Conservation (phyloP, 2,888 invertebrate species). For the Lysandra bellargus region DNA sequence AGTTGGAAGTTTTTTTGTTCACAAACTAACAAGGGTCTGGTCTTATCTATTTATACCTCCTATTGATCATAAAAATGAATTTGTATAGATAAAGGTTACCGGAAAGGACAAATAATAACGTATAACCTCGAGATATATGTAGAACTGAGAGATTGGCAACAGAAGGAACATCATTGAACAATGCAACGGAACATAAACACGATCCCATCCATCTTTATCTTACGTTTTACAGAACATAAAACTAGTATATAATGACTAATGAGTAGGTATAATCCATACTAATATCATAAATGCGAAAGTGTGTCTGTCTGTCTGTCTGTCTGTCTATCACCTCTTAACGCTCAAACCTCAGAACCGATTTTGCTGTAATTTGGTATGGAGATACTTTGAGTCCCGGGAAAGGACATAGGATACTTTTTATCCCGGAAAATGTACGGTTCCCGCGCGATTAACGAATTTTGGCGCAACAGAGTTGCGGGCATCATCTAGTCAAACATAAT, state of each 20-base stretch:
- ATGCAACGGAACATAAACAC: not conserved
- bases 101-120: constrained; percentile 15
- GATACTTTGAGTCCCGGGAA: too few species aligned
- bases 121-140: not conserved
- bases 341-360: too few species aligned
- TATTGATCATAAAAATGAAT: constrained; percentile 57
- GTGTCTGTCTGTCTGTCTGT: too few species aligned
- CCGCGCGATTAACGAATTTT: too few species aligned
- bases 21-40: constrained; percentile 75
- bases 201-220: not conserved
- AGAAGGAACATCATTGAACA: not conserved
- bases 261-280: too few species aligned
- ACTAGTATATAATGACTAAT: not conserved
- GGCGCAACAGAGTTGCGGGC: too few species aligned
- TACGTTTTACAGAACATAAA: not conserved
- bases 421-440: too few species aligned
- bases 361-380: too few species aligned
- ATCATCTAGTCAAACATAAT: too few species aligned
- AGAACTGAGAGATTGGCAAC: constrained; percentile 1
- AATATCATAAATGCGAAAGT: too few species aligned
- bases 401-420: too few species aligned
- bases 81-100: constrained; percentile 29
- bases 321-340: too few species aligned
- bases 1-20: constrained; percentile 72
- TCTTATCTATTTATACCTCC: constrained; percentile 58